Evolutionary conservation across 2,888 invertebrate species (phyloP), one percentile per base, ranked within the genome.

Genomic region (Liodrosophila aerea): DNA sequence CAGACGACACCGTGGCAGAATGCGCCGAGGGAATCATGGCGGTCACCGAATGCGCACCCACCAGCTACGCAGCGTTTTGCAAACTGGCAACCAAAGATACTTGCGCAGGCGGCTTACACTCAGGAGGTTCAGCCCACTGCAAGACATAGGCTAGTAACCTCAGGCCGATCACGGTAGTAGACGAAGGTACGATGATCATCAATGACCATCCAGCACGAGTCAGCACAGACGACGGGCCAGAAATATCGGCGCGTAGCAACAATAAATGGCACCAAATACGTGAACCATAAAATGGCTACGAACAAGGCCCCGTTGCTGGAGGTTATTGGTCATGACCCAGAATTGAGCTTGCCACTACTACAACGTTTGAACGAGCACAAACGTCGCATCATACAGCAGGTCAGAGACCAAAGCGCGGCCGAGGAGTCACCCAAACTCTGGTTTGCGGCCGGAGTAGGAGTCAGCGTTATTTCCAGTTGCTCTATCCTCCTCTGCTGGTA

Each of bases 181-280:
- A 37, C 8, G 37, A 37, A 11, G 34, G 16, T 3, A 37, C 16
- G 3, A 9, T 16, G 16, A 7, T 34, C 12, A 12, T 12, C 7
- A 40, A 40, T 27, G 40, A 40, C 5, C 22, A 7, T 2, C 27
- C 40, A 8, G 40, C 40, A 22, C 22, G 4, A 7, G 27, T 40
- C 7, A 22, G 18, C 18, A n/a, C 18, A 7, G 40, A 40, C 8
- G 40, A 12, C 11, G 22, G 22, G 4, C 22, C 22, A 4, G 22
- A 22, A 5, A 9, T 12, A 22, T 22, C 5, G 22, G 22, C 22
- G n/a, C n/a, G n/a, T 7, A 11, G 39, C 18, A 40, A 18, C 9
- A n/a, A 11, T 45, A 8, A 45, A 45, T 18, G 34, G 11, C 5
- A 45, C 45, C 11, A 18, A 34, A 12, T 45, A 45, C 13, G 12